Conservation (phyloP, 1,140 invertebrate genomes). For the Neoseiulus cucumeris region DNA sequence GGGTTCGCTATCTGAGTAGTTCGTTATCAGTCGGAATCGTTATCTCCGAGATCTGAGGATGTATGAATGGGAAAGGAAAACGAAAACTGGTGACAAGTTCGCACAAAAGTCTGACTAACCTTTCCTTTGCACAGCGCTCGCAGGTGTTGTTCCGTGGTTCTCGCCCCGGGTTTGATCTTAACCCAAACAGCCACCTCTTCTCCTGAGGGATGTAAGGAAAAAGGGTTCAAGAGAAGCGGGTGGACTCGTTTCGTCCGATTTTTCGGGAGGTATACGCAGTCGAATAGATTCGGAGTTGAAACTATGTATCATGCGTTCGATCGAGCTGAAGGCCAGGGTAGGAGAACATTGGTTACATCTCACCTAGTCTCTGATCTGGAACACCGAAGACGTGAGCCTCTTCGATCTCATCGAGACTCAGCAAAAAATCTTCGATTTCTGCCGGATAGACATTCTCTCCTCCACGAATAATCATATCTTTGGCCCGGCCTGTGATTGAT, state of each 20-base stretch:
- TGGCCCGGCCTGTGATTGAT: slow-evolving; percentile 54
- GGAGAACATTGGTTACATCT: slow-evolving; percentile 35
- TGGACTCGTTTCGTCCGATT: too few species aligned
- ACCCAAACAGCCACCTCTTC: slow-evolving; percentile 67
- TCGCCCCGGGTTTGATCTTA: slow-evolving; percentile 30
- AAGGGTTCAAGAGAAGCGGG: neutral
- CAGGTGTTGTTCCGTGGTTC: slow-evolving; percentile 37
- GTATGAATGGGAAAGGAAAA: too few species aligned
- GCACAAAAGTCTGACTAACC: too few species aligned
- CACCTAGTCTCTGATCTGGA: slow-evolving; percentile 53
- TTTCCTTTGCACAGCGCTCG: slow-evolving; percentile 47
- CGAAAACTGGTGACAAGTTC: too few species aligned
- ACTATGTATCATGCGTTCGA: too few species aligned
- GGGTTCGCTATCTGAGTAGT: too few species aligned
- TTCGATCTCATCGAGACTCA: slow-evolving; percentile 47
- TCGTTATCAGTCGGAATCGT: too few species aligned
- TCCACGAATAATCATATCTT: slow-evolving; percentile 75
- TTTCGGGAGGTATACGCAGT: too few species aligned
- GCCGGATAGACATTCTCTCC: slow-evolving; percentile 76
- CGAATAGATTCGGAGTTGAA: too few species aligned
- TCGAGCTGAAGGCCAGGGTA: too few species aligned
- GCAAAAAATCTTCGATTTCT: slow-evolving; percentile 64
- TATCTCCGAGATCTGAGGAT: too few species aligned
- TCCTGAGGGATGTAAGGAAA: slow-evolving; percentile 28
- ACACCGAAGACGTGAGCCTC: slow-evolving; percentile 53